A percentile compares a stretch with the other conserved stretches of the same genome.
Conservation (phyloP, 2,888 invertebrate species). For the Ypsolopha sequella region DNA sequence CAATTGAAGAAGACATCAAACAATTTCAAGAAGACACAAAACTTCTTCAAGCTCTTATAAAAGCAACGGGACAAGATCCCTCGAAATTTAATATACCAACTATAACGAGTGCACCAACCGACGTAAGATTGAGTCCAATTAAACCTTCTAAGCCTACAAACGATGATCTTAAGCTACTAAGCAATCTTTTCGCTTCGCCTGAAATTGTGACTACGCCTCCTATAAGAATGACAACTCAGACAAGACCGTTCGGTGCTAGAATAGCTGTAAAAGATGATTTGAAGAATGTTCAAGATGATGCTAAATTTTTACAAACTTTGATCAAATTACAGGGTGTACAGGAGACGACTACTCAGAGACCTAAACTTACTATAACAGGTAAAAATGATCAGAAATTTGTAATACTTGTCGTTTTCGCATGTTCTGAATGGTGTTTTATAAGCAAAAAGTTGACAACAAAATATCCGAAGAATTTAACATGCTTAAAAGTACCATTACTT, state of each 20-base stretch:
- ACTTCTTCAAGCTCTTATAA: conserved; percentile 53
- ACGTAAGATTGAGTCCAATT: conserved; percentile 26
- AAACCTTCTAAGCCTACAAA: conserved; percentile 10
- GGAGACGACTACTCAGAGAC: conserved; percentile 50
- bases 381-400: conserved; percentile 8
- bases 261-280: conserved; percentile 50
- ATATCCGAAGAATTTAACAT: too few relatives aligned
- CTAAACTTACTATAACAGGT: conserved; percentile 58
- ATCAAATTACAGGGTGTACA: conserved; percentile 58
- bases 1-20: conserved; percentile 58
- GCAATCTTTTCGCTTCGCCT: conserved; percentile 46
- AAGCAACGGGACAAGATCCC: conserved; percentile 60
- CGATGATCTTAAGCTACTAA: conserved; percentile 41
- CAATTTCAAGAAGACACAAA: conserved; percentile 63
- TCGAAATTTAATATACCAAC: conserved; percentile 57
- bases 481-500: too few relatives aligned
- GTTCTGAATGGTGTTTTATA: too few relatives aligned
- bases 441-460: too few relatives aligned
- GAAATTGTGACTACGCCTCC: conserved; percentile 47
- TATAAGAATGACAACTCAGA: conserved; percentile 23
- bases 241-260: conserved; percentile 47
- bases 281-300: conserved; percentile 50
- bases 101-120: conserved; percentile 20
- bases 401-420: not conserved
- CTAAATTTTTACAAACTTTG: conserved; percentile 57